Evolutionary conservation across 2,113 vertebrate genomes (phyloP).

Genomic region (Pampusana beccarii): DNA sequence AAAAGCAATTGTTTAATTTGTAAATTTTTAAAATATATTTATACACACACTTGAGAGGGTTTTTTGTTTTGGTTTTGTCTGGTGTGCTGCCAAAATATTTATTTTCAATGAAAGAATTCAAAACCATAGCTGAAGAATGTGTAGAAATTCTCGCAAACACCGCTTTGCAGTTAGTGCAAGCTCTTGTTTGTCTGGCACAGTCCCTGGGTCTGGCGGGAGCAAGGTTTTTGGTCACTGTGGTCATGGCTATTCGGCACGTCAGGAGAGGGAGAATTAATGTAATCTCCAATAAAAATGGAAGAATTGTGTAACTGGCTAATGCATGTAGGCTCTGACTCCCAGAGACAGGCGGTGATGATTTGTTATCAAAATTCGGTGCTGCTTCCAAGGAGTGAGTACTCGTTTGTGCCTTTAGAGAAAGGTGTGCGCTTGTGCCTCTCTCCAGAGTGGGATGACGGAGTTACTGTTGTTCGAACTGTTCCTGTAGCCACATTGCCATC

Average conservation of each 20-base stretch:
- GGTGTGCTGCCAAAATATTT: not conserved
- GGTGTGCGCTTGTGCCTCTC: fast-evolving
- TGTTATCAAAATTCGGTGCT: not conserved
- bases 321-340: not conserved
- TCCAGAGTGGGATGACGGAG: not conserved
- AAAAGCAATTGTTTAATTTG: not conserved
- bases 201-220: not conserved
- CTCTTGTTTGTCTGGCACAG: fast-evolving
- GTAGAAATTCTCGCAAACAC: not conserved
- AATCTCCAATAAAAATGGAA: not conserved
- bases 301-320: not conserved
- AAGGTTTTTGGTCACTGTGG: not conserved
- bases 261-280: not conserved
- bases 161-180: not conserved
- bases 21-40: not conserved
- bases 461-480: fast-evolving
- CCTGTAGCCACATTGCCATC: fast-evolving
- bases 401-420: not conserved
- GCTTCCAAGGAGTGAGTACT: not conserved
- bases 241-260: fast-evolving
- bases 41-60: not conserved
- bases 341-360: not conserved
- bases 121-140: not conserved
- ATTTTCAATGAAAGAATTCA: not conserved
- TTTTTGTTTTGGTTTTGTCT: not conserved